Conservation (phyloP, 2,113 vertebrate genomes). For the Nothoprocta perdicaria region DNA sequence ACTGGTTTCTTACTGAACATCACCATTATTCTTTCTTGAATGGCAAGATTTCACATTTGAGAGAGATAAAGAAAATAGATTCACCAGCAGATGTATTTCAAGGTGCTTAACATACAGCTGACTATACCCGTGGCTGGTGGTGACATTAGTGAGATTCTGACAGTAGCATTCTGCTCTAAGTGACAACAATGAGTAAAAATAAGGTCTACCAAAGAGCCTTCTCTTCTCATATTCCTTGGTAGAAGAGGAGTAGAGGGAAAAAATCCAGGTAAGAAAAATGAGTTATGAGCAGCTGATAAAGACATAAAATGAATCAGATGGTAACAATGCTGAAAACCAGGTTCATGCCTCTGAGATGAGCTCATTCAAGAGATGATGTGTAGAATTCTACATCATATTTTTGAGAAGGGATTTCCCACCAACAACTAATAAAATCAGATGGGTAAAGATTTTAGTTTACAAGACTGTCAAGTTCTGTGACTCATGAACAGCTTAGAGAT, state of each 20-base stretch:
- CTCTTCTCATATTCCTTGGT: background rate
- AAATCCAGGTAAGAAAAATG: background rate
- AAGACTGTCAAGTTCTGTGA: background rate
- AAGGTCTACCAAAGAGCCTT: background rate
- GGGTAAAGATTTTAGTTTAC: background rate
- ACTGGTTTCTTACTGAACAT: background rate
- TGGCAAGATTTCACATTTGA: background rate
- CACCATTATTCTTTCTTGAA: rapidly evolving
- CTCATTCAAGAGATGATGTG: background rate
- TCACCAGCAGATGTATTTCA: background rate
- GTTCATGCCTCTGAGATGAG: background rate
- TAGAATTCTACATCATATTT: background rate
- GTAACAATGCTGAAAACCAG: background rate
- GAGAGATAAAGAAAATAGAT: background rate
- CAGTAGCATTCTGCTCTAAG: background rate
- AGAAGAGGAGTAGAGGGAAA: background rate
- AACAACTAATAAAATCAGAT: background rate
- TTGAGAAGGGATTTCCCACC: background rate
- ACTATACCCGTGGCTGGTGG: background rate
- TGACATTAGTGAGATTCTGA: background rate
- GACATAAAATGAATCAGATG: background rate
- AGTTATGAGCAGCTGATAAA: background rate
- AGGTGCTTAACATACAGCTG: background rate
- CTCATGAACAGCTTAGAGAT: background rate
- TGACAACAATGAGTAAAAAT: background rate